Base-by-base conservation (phyloP, 2,113 vertebrate species). In the Onychostoma macrolepis region DNA sequence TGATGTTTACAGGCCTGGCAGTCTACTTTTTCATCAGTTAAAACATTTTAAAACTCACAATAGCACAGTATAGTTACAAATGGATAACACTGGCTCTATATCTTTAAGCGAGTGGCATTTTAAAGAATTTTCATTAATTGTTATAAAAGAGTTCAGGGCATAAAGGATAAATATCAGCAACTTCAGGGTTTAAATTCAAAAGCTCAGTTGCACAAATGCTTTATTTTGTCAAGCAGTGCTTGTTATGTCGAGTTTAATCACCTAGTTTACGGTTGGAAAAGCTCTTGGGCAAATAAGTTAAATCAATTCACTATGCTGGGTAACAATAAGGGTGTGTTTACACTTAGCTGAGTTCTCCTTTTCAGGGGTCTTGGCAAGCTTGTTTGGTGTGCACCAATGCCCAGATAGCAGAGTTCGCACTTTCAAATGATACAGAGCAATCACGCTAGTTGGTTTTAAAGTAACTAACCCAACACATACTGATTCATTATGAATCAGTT, bases 1-100 rank as follows among this genome's bases (percentile, higher is more conserved):
- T 63, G 24, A 79, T 79, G 77, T 79, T 79, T 80, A 61, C 30
- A 41, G 76, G 12, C 48, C 76, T 56, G 19, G 28, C 41, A 45
- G 41, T 26, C 8, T 33, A 65, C 24, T 33, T 56, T 58, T 79
- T 79, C 4, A 12, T 75, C 72, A 75, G 6, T 33, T 79, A 0
- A 75, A 75, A 45, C 26, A n/a, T 80, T 41, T 13, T 15, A 80
- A 41, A 61, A 58, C 45, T 78, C 45, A 78, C 26, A 53, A 30
- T 12, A 72, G 21, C 38, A 43, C 36, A 74, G 67, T 17, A 30
- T 33, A 30, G 69, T 15, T 71, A 36, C 30, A 71, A 67, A 28
- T 67, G 63, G 4, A 15, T 17, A 71, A 71, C 33, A 72, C 19
- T 24, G 19, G 67, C 33, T 71, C 17, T 36, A 10, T 21, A 19